A percentile compares a stretch with the other conserved stretches of the same genome.
Conservation (phyloP, 1,140 invertebrate species). For the Hypothenemus hampei region DNA sequence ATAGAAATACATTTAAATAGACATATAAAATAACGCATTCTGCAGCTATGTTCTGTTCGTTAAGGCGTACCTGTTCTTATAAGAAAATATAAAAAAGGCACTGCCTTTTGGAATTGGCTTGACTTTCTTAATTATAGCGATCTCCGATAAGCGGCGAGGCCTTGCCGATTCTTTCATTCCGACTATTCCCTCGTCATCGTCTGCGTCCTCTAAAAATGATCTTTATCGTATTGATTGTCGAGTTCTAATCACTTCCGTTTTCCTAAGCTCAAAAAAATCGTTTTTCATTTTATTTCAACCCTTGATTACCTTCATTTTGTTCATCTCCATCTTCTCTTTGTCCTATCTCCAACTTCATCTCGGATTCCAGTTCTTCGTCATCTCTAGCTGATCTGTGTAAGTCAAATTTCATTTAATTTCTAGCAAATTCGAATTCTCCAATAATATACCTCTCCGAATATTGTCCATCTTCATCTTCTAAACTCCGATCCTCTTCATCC, state of each 20-base stretch:
- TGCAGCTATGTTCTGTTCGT: slow-evolving; percentile 43
- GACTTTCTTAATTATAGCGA: slow-evolving; percentile 78
- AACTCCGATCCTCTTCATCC: slow-evolving; percentile 62
- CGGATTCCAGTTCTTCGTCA: slow-evolving; percentile 68
- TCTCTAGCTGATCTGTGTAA: too few relatives aligned
- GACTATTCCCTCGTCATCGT: slow-evolving; percentile 29
- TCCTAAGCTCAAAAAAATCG: slow-evolving; percentile 16
- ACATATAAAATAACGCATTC: too few relatives aligned
- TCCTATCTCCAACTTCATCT: slow-evolving; percentile 60
- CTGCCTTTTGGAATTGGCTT: slow-evolving; percentile 91
- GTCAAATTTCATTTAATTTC: too few relatives aligned
- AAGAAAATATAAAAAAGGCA: slow-evolving; percentile 94
- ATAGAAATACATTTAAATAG: not conserved
- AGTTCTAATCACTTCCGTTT: slow-evolving; percentile 5
- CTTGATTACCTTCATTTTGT: slow-evolving; percentile 46
- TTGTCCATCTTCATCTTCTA: slow-evolving; percentile 67
- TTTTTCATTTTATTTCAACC: not conserved
- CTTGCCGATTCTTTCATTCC: slow-evolving; percentile 57
- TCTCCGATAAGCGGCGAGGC: slow-evolving; percentile 86
- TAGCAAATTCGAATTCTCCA: too few relatives aligned
- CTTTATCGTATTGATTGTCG: slow-evolving; percentile 31
- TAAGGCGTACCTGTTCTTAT: slow-evolving; percentile 76
- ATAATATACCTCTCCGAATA: slow-evolving; percentile 55
- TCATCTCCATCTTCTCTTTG: slow-evolving; percentile 54
- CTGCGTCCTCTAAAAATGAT: slow-evolving; percentile 48